phyloP scores from a whole-genome alignment of 2,797 vertebrate genomes.

The Syngnathus acus region DNA sequence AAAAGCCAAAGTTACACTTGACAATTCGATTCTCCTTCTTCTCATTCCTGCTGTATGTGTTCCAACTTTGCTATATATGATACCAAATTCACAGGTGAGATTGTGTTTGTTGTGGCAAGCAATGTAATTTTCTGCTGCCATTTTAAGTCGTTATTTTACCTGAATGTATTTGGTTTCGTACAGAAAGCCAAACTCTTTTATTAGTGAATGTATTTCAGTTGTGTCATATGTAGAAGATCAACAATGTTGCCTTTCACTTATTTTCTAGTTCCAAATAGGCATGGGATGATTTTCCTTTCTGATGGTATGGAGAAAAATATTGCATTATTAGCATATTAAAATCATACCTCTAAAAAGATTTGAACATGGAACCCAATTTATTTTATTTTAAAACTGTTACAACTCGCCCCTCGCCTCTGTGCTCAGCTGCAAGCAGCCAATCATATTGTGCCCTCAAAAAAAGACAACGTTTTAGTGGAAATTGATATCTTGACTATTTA shows the following conservation, averaged over 20 bases:
- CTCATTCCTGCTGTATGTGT: slow-evolving; percentile 10
- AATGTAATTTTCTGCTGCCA: slow-evolving; percentile 29
- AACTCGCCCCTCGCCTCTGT: no score
- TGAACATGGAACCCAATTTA: no score
- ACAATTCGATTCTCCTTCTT: slow-evolving; percentile 5
- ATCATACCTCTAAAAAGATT: no score
- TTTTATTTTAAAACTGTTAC: no score
- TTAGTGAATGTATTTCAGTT: slow-evolving; percentile 58
- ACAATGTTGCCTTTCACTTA: slow-evolving; percentile 54
- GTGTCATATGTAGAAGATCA: slow-evolving; percentile 21
- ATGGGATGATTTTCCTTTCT: no score
- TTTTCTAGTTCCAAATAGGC: slow-evolving; percentile 48
- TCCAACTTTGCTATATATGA: slow-evolving; percentile 42
- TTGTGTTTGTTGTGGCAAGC: slow-evolving; percentile 17
- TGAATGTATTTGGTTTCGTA: slow-evolving; percentile 19
- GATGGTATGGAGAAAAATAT: no score
- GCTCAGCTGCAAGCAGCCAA: no score
- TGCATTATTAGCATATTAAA: no score
- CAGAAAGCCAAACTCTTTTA: slow-evolving; percentile 26
- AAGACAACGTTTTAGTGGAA: no score
- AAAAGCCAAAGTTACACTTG: slow-evolving; percentile 13
- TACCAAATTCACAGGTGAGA: slow-evolving; percentile 35
- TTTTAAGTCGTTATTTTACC: slow-evolving; percentile 10
- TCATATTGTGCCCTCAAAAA: no score
- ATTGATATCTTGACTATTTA: no score